Evolutionary conservation across 2,888 invertebrate species (phyloP).

Genomic region (Lasioglossum marginatum): DNA sequence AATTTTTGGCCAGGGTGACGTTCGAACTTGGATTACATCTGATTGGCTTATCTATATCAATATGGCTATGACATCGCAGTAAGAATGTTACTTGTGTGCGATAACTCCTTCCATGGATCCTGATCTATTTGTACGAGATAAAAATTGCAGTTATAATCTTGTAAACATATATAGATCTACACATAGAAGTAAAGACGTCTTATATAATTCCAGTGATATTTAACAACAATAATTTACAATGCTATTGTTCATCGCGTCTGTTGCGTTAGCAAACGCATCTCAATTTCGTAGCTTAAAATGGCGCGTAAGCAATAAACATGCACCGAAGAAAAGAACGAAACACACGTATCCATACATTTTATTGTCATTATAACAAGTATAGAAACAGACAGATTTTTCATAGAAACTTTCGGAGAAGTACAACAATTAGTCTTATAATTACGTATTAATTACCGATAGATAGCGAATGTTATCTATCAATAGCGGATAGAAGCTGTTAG

Average conservation of each 20-base stretch:
- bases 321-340: slow-evolving; percentile 22
- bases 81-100: not conserved
- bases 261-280: slow-evolving; percentile 9
- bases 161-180: not conserved
- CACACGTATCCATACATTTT: slow-evolving; percentile 10
- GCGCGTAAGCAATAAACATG: slow-evolving; percentile 17
- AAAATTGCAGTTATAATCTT: slow-evolving; percentile 12
- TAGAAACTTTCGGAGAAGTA: not conserved
- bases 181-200: not conserved
- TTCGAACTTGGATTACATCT: slow-evolving; percentile 1
- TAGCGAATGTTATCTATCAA: not conserved
- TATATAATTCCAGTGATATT: not conserved
- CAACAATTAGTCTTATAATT: not conserved
- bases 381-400: not conserved
- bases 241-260: not conserved
- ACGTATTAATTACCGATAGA: slow-evolving; percentile 3
- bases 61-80: slow-evolving; percentile 11
- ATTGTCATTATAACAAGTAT: not conserved
- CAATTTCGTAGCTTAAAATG: slow-evolving; percentile 21
- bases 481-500: not conserved
- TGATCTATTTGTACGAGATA: slow-evolving; percentile 33
- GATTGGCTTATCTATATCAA: slow-evolving; percentile 37
- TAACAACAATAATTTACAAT: slow-evolving; percentile 21
- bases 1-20: slow-evolving; percentile 16
- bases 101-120: slow-evolving; percentile 39